Conservation (phyloP, 1,140 invertebrate genomes). For the Neotoxoptera formosana region DNA sequence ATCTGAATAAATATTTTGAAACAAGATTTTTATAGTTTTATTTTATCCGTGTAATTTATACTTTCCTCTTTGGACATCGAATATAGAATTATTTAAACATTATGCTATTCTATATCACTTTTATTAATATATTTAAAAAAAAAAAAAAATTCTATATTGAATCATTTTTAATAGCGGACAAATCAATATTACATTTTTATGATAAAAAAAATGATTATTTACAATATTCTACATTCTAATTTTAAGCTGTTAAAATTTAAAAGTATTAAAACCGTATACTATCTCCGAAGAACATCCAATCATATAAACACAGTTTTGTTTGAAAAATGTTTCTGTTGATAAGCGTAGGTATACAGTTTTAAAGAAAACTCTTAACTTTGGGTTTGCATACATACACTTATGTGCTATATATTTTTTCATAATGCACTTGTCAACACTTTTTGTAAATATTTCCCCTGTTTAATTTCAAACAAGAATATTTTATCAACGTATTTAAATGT, state of each 20-base stretch:
- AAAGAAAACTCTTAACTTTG: not conserved
- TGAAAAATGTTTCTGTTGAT: not conserved
- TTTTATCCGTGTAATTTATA: not conserved
- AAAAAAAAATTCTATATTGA: not conserved
- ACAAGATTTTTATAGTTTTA: not conserved
- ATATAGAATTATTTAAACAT: not conserved
- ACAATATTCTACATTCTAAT: too few species aligned
- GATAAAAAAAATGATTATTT: not conserved
- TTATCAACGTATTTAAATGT: not conserved
- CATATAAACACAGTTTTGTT: not conserved
- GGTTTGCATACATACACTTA: not conserved
- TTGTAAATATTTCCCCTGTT: not conserved
- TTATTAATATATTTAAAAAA: not conserved
- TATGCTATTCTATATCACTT: not conserved
- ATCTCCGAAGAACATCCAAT: not conserved
- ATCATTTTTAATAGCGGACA: not conserved
- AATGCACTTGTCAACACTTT: not conserved
- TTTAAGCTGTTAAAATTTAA: not conserved
- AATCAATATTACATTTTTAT: not conserved
- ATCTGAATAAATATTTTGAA: constrained; percentile 9
- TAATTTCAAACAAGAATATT: not conserved
- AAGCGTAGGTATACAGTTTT: not conserved
- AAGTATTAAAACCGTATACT: not conserved
- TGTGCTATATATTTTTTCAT: not conserved
- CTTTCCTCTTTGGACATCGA: not conserved